phyloP scores from a whole-genome alignment of 2,888 invertebrate genomes.

The Lasioglossum pauxillum region DNA sequence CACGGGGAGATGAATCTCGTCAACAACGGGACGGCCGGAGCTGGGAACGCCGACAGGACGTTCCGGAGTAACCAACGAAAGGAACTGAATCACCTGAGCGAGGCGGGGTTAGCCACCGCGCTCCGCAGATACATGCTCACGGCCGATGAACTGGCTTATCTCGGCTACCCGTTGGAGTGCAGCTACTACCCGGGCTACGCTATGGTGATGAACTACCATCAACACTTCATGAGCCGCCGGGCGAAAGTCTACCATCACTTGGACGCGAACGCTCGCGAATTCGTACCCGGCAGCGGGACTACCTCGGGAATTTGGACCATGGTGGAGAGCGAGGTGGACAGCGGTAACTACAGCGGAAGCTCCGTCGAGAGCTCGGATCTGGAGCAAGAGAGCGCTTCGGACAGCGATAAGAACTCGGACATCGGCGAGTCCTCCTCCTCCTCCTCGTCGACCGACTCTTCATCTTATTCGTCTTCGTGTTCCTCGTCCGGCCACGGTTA shows the following conservation, averaged over 20 bases:
- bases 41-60: constrained; percentile 53
- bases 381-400: constrained; percentile 77
- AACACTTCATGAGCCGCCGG: constrained; percentile 60
- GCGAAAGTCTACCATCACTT: constrained; percentile 78
- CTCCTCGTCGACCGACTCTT: constrained; percentile 34
- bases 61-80: constrained; percentile 75
- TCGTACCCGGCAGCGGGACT: constrained; percentile 85
- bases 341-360: constrained; percentile 78
- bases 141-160: constrained; percentile 87
- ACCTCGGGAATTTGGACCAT: constrained; percentile 65
- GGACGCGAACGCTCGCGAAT: constrained; percentile 89
- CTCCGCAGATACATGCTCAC: constrained; percentile 88
- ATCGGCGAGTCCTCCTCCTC: constrained; percentile 68
- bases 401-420: constrained; percentile 73
- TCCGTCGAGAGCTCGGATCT: constrained; percentile 77
- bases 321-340: constrained; percentile 73
- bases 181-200: constrained; percentile 85
- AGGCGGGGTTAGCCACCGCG: constrained; percentile 86
- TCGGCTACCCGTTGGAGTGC: constrained; percentile 91
- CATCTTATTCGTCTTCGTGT: constrained; percentile 19
- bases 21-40: rapidly evolving
- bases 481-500: constrained; percentile 13
- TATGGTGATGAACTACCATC: constrained; percentile 40
- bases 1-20: background rate
- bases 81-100: constrained; percentile 84